phyloP scores from a whole-genome alignment of 1,140 invertebrate genomes.

The Drosophila takahashii region DNA sequence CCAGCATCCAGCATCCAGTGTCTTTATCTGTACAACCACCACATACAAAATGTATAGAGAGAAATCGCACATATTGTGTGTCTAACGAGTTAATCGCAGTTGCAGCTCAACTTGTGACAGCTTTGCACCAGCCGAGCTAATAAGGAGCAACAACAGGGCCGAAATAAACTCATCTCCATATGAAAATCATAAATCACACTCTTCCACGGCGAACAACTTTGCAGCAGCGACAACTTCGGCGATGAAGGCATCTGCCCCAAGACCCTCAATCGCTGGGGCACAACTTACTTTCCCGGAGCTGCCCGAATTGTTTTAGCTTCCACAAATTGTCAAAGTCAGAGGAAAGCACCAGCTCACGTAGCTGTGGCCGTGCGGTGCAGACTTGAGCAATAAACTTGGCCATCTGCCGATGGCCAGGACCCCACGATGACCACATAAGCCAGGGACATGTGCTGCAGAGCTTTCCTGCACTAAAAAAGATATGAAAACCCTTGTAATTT shows the following conservation, averaged over 20 bases:
- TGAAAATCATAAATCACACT: slow-evolving; percentile 75
- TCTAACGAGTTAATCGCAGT: slow-evolving; percentile 70
- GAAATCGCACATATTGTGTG: slow-evolving; percentile 48
- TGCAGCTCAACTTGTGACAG: slow-evolving; percentile 67
- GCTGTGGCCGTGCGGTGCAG: slow-evolving; percentile 34
- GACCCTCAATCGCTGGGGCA: slow-evolving; percentile 4
- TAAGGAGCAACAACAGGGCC: slow-evolving; percentile 49
- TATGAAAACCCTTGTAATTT: too few species aligned
- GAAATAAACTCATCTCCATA: slow-evolving; percentile 19
- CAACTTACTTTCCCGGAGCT: slow-evolving; percentile 16
- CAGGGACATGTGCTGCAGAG: slow-evolving; percentile 20
- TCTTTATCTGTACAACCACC: slow-evolving; percentile 29
- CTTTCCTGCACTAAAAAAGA: slow-evolving; percentile 20
- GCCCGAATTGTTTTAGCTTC: slow-evolving; percentile 30
- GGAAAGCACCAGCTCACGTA: slow-evolving; percentile 38
- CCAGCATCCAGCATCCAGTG: slow-evolving; percentile 1
- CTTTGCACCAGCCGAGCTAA: slow-evolving; percentile 61
- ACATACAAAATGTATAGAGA: slow-evolving; percentile 36
- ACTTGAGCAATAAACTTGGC: slow-evolving; percentile 57
- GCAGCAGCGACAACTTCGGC: slow-evolving; percentile 20
- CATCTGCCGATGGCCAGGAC: slow-evolving; percentile 57
- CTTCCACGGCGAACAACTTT: slow-evolving; percentile 24
- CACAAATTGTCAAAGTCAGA: slow-evolving; percentile 51
- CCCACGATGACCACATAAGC: slow-evolving; percentile 40
- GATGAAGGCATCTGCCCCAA: slow-evolving; percentile 19